phyloP scores from a whole-genome alignment of 2,888 invertebrate species.

The Chydorus sphaericus region DNA sequence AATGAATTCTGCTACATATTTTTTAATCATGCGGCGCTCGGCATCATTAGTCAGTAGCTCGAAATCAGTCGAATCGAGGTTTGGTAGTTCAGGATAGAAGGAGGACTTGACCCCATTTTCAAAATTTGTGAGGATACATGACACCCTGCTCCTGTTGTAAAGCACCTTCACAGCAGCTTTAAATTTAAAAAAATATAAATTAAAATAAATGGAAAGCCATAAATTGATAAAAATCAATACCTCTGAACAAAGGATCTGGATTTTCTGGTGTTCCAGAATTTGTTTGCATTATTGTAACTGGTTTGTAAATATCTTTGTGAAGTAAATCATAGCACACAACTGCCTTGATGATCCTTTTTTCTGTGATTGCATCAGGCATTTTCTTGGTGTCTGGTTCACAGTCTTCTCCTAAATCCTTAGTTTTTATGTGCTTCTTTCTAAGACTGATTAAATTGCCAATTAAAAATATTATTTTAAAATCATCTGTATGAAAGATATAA shows the following conservation, averaged over 20 bases:
- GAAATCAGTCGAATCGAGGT: neutral
- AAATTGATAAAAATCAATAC: neutral
- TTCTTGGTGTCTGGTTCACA: too few relatives aligned
- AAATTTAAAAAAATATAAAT: neutral
- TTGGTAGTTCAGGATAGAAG: neutral
- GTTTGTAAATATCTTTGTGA: neutral
- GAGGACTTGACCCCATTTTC: neutral
- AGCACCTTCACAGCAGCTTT: neutral
- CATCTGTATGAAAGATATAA: neutral
- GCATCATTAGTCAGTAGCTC: neutral
- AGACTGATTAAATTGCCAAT: neutral
- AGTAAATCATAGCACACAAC: neutral
- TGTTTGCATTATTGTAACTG: neutral
- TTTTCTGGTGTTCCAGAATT: neutral
- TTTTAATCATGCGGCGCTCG: neutral
- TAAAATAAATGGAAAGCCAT: neutral
- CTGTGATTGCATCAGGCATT: neutral
- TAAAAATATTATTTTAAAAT: neutral
- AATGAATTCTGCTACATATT: neutral
- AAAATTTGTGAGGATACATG: neutral
- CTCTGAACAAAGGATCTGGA: neutral
- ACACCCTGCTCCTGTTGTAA: conserved; percentile 1
- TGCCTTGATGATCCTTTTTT: neutral
- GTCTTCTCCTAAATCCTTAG: neutral
- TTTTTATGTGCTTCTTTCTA: neutral